Evolutionary conservation across 2,797 vertebrate species (phyloP).

Genomic region (Poeciliopsis paucimaculata): DNA sequence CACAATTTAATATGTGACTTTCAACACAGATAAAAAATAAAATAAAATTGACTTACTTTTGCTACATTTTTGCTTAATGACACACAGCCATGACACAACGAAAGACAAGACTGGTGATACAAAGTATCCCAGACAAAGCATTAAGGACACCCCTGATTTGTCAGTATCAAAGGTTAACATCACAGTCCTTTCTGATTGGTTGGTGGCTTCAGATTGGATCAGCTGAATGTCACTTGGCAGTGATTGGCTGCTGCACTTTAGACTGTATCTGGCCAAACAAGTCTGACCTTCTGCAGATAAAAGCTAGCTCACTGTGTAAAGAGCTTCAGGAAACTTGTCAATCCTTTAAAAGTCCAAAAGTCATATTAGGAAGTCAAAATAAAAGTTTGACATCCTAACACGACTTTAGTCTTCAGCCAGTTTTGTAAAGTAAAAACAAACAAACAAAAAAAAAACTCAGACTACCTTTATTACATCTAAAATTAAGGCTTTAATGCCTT

Average conservation of each 20-base stretch:
- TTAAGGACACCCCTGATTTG: background rate
- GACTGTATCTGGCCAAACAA: background rate
- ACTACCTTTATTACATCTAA: background rate
- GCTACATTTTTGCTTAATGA: background rate
- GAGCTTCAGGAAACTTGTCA: background rate
- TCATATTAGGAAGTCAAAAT: background rate
- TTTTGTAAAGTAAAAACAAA: background rate
- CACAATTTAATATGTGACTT: background rate
- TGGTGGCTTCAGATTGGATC: background rate
- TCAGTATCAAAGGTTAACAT: constrained; percentile 14
- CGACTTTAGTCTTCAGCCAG: background rate
- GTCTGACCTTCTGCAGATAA: background rate
- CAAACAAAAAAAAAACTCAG: background rate
- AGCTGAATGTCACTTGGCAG: constrained; percentile 7
- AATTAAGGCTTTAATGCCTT: background rate
- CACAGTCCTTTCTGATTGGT: background rate
- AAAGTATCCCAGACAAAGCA: background rate
- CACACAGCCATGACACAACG: background rate
- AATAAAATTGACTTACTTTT: background rate
- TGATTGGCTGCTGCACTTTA: constrained; percentile 1
- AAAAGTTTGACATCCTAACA: background rate
- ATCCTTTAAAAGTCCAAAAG: background rate
- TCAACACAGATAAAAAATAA: background rate
- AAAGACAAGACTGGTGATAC: background rate
- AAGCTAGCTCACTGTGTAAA: background rate